Evolutionary conservation across 1,140 invertebrate species (phyloP), one percentile per base, ranked within the genome.

Genomic region (Polypedilum pembai): DNA sequence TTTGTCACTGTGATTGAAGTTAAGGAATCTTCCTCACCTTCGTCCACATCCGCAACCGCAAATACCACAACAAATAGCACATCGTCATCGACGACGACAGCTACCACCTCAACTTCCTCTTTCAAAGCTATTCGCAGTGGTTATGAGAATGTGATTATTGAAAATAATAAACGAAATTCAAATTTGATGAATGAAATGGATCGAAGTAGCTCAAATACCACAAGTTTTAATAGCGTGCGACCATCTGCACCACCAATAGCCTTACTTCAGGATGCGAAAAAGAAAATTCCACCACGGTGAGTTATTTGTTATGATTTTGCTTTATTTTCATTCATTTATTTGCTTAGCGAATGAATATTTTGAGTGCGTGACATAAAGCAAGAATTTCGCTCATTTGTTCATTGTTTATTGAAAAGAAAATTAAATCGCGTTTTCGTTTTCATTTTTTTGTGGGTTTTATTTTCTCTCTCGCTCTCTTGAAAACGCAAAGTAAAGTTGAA

Each of bases 1-100:
- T 94, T 93, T 85, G 88, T 94, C 75, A 94, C 93, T 75, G 93
- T 94, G 73, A 94, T 94, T 76, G 91, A 94, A 87, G 92, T 94
- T 2, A 93, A 92, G 82, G 87, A 81, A 76, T 33, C 24, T 33
- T 33, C 24, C 24, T 33, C 5, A 5, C 24, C 24, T 77, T 77
- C 80, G 83, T 85, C 79, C 78, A 77, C 33, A 18, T 5, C 24
- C 41, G 15, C 79, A 75, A 80, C 79, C 74, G 24, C 24, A 79
- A 78, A 40, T 75, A 72, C 72, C 77, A 78, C 75, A 77, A 78
- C 73, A 74, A 74, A 45, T 20, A 21, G 5, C 12, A 10, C 17
- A 20, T 21, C 65, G 15, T 69, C 65, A 73, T 15, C 33, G 41
- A 76, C 65, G 73, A 69, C 74, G 20, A 75, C 75, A 20, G 75